phyloP scores from a whole-genome alignment of 2,113 vertebrate genomes.

The Gnathonemus longibarbis region DNA sequence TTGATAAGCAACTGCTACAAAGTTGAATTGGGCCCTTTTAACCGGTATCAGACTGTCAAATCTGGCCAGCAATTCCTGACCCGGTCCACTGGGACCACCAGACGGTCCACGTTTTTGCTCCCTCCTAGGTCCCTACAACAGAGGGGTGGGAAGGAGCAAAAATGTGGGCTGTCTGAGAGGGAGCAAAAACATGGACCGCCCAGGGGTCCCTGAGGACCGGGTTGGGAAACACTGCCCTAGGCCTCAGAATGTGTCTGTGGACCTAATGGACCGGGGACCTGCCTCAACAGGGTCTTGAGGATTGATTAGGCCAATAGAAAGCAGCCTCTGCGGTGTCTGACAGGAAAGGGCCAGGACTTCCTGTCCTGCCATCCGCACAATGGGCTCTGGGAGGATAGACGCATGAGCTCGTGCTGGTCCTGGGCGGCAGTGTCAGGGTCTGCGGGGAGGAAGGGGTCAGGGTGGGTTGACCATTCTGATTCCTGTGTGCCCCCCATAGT shows the following conservation, averaged over 20 bases:
- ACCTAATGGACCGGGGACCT: not conserved
- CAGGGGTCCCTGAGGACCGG: not conserved
- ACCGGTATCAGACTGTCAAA: not conserved
- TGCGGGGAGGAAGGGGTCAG: slow-evolving; percentile 21
- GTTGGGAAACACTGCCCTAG: not conserved
- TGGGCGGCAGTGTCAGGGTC: not conserved
- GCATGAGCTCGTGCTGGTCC: slow-evolving; percentile 2
- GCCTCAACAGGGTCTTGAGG: not conserved
- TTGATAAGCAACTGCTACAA: not conserved
- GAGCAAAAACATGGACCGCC: not conserved
- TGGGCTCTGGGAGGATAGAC: slow-evolving; percentile 26
- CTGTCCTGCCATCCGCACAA: slow-evolving; percentile 49
- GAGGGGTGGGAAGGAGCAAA: not conserved
- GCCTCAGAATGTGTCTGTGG: not conserved
- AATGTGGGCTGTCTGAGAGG: not conserved
- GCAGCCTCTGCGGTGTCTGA: not conserved
- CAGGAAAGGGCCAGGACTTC: slow-evolving; percentile 66
- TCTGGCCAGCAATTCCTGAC: not conserved
- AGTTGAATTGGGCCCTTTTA: not conserved
- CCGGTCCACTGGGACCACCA: not conserved
- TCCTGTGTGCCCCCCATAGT: slow-evolving; percentile 57
- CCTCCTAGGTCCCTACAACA: not conserved
- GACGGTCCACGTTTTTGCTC: not conserved
- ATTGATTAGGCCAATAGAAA: not conserved
- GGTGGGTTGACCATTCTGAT: slow-evolving; percentile 25